phyloP scores from a whole-genome alignment of 2,113 vertebrate genomes.

The Nothoprocta perdicaria region DNA sequence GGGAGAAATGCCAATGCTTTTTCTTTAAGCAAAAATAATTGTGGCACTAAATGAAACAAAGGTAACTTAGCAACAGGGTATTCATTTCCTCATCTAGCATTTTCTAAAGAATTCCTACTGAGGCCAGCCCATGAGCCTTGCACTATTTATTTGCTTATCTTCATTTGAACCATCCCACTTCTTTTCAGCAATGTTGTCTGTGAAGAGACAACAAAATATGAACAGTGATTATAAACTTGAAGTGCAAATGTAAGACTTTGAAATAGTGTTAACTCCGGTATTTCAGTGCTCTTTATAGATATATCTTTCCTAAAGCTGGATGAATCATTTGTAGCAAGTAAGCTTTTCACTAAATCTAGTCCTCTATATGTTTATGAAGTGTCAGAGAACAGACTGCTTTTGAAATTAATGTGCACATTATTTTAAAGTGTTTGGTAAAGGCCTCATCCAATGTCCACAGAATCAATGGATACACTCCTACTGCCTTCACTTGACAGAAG shows the following conservation, averaged over 20 bases:
- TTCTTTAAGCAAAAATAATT: conserved; percentile 60
- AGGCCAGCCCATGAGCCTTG: not conserved
- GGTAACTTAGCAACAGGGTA: conserved; percentile 61
- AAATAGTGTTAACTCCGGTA: not conserved
- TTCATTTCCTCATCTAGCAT: conserved; percentile 31
- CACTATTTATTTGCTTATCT: conserved; percentile 7
- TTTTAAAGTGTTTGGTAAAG: conserved; percentile 35
- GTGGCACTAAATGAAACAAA: conserved; percentile 57
- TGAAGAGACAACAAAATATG: conserved; percentile 32
- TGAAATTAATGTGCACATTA: conserved; percentile 37
- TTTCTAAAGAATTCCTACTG: conserved; percentile 42
- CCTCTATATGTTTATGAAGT: not conserved
- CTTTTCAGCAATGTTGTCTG: not conserved
- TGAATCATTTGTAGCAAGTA: conserved; percentile 1
- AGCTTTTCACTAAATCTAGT: not conserved
- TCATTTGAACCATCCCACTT: not conserved
- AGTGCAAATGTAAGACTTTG: conserved; percentile 22
- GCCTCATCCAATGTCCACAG: not conserved
- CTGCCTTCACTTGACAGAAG: conserved; percentile 1
- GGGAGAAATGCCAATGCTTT: conserved; percentile 42
- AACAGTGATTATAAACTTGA: conserved; percentile 32
- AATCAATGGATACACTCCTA: not conserved
- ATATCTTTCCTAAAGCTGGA: not conserved
- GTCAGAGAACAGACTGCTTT: not conserved
- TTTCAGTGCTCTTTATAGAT: not conserved